Percentiles rank a stretch among this genome's conserved stretches.
These are phyloP conservation scores for Syngnathus acus DNA, from an alignment of 2,797 vertebrate genomes.

Conservation along the genomic window DNA sequence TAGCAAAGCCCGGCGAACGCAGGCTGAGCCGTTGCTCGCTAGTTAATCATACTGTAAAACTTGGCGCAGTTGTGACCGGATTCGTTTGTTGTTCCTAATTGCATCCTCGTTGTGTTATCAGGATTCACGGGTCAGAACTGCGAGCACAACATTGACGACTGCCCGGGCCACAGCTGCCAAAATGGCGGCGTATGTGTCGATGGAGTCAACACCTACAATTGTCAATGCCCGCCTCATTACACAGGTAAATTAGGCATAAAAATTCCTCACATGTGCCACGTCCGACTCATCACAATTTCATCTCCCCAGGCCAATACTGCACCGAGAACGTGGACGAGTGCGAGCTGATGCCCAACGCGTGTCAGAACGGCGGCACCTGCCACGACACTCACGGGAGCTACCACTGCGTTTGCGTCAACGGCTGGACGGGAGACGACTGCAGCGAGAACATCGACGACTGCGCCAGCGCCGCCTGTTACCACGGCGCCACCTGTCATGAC, in stretches of 20 bases:
- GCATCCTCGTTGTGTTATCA: constrained; percentile 29
- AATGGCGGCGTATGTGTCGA: constrained; percentile 90
- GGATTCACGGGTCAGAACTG: constrained; percentile 88
- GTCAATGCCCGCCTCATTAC: constrained; percentile 86
- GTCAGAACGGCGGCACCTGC: constrained; percentile 93
- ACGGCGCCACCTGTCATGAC: constrained; percentile 89
- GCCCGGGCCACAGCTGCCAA: constrained; percentile 82
- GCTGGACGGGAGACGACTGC: constrained; percentile 94
- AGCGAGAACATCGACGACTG: constrained; percentile 97
- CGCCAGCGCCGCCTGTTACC: constrained; percentile 85
- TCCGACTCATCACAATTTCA: not conserved
- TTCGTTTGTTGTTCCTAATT: not conserved
- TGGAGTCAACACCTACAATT: constrained; percentile 94
- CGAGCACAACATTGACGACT: constrained; percentile 91
- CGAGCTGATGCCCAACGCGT: constrained; percentile 90
- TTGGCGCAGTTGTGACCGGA: constrained; percentile 9
- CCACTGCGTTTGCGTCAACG: constrained; percentile 91
- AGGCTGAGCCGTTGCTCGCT: constrained; percentile 44
- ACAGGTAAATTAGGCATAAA: constrained; percentile 68
- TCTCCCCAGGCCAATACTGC: constrained; percentile 86
- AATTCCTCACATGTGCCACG: not conserved
- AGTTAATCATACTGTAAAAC: constrained; percentile 46
- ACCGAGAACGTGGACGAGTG: constrained; percentile 93
- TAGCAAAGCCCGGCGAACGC: constrained; percentile 26
- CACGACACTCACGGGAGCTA: constrained; percentile 87